Percentiles rank a stretch among this genome's conserved stretches.
Evolutionary conservation across 2,888 invertebrate species (phyloP).

Genomic region (Eupsilia transversa): DNA sequence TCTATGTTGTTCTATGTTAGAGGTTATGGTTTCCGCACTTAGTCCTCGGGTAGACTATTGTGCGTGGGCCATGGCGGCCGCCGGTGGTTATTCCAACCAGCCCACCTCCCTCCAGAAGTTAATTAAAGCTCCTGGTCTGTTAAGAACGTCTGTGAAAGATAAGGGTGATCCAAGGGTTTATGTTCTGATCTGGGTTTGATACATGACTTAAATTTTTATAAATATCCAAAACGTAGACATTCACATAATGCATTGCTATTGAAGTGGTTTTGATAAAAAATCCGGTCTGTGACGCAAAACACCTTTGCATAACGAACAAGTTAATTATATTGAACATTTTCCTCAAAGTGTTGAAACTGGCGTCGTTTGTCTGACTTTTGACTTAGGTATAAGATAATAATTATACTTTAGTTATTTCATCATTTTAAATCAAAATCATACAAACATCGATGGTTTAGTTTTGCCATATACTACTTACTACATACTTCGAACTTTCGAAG

Average conservation of each 20-base stretch:
- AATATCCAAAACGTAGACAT: background rate
- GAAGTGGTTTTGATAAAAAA: background rate
- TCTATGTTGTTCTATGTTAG: no score
- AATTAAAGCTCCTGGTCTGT: no score
- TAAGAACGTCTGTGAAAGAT: no score
- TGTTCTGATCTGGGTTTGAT: no score
- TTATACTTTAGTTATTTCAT: background rate
- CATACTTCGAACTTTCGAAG: no score
- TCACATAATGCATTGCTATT: background rate
- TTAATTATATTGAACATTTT: conserved; percentile 37
- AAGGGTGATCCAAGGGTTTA: no score
- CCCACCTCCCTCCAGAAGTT: no score
- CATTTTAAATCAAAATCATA: background rate
- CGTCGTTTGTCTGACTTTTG: background rate
- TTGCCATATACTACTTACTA: no score
- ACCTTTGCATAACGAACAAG: conserved; percentile 9
- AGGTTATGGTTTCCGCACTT: no score
- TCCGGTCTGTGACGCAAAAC: conserved; percentile 28
- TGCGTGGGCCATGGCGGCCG: no score
- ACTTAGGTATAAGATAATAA: background rate
- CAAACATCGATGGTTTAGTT: background rate
- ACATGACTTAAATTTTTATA: background rate
- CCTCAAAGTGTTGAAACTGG: conserved; percentile 11
- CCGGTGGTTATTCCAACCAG: no score
- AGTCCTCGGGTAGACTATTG: no score